A percentile compares a stretch with the other conserved stretches of the same genome.
phyloP scores from a whole-genome alignment of 64 coral and sea anemone species.

The Pachyseris speciosa region DNA sequence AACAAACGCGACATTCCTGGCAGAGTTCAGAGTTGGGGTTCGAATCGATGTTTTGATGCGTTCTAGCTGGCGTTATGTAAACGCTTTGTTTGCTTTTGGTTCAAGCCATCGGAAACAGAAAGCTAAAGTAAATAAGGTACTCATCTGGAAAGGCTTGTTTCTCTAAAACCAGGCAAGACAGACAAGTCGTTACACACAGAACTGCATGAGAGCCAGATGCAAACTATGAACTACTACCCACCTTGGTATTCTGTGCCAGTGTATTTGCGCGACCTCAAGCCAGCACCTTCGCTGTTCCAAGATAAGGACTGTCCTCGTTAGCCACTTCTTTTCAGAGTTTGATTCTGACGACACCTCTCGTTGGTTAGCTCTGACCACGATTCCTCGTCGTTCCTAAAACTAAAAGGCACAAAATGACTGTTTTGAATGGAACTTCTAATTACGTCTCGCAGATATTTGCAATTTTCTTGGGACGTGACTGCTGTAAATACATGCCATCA shows the following conservation, averaged over 20 bases:
- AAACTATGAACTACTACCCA: not conserved
- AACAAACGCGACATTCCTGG: not conserved
- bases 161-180: too few species aligned
- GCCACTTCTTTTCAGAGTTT: not conserved
- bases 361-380: not conserved
- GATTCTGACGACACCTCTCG: not conserved
- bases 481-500: not conserved
- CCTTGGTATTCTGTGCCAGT: too few species aligned
- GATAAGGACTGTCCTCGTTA: too few species aligned
- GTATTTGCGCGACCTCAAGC: too few species aligned
- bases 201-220: not conserved
- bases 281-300: too few species aligned
- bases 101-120: too few species aligned
- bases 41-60: slow-evolving; percentile 12
- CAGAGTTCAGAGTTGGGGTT: not conserved
- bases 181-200: too few species aligned
- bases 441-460: not conserved
- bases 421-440: not conserved
- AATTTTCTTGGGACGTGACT: slow-evolving; percentile 16
- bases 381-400: not conserved
- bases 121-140: not conserved
- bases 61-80: slow-evolving; percentile 23
- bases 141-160: not conserved
- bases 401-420: not conserved
- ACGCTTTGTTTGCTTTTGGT: slow-evolving; percentile 12